Base-by-base conservation (phyloP, 2,113 vertebrate species). In the Ammodytes dubius region DNA sequence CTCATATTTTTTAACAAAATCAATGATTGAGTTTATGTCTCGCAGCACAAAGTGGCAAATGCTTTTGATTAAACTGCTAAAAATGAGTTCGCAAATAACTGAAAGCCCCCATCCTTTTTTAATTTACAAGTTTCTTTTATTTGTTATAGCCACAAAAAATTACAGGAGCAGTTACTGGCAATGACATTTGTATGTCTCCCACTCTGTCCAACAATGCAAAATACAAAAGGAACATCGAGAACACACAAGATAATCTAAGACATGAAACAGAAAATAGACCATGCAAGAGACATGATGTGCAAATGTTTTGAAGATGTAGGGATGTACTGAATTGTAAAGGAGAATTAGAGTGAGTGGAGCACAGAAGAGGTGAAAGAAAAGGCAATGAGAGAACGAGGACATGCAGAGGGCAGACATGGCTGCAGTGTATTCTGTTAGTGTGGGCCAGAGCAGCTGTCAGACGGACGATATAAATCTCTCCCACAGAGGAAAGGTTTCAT, bases 401-500 rank as follows among this genome's bases (percentile, higher is more conserved):
- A 77, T 17, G 39, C 19, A 50, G 56, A 45, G 8, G 2, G 12
- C 54, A 47, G 37, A 53, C 53, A 14, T 10, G 15, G 47, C 37
- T 57, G 37, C 5, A 5, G 9, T 52, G 59, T 60, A 4, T 27
- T 71, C 27, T 58, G 61, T 56, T 5, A 27, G 59, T 27, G 19
- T 17, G 15, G 4, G 61, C 45, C 56, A 52, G 65, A 76, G 49
- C 72, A 67, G 61, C 52, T 73, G 77, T 70, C 52, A 35, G 57
- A 47, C 7, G 17, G 64, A 63, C 10, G 52, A 78, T 71, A 74
- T 46, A 46, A 68, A 77, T 74, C 47, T 66, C 15, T 61, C 37
- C 43, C 49, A 43, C 61, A 39, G 77, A 27, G 27, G 79, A 75
- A 74, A 77, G n/a, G 56, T 27, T 70, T 69, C 12, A 37, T 35